These are phyloP conservation scores for Lophius americanus DNA, from an alignment of 2,797 vertebrate species.

Conservation along the genomic window DNA sequence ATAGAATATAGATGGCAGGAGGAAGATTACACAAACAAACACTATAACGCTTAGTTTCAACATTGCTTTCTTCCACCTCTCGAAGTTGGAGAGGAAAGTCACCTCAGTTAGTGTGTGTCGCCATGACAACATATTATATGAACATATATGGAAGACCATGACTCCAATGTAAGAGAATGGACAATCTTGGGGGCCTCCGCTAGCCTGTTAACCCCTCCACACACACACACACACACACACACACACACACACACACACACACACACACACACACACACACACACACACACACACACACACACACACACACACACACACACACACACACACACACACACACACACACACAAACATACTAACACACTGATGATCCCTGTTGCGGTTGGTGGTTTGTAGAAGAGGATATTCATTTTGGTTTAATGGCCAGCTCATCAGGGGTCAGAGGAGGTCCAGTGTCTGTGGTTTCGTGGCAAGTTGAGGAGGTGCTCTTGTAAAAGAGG, in stretches of 20 bases:
- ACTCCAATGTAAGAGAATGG: too few relatives aligned
- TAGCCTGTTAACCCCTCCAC: too few relatives aligned
- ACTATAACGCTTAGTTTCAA: neutral
- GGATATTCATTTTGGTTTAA: conserved; percentile 25
- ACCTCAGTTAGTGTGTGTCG: neutral
- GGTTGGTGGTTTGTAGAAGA: conserved; percentile 21
- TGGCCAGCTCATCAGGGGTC: conserved; percentile 27
- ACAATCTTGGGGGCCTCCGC: too few relatives aligned
- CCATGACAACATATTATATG: too few relatives aligned
- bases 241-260: too few relatives aligned
- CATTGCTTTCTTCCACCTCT: neutral
- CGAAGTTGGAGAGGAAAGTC: neutral
- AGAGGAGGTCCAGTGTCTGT: conserved; percentile 35
- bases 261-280: too few relatives aligned
- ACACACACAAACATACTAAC: too few relatives aligned
- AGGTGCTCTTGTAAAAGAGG: conserved; percentile 49
- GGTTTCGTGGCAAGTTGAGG: conserved; percentile 35
- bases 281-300: too few relatives aligned
- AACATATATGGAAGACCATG: conserved; percentile 8
- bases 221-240: too few relatives aligned
- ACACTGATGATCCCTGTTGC: neutral
- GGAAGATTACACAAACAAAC: neutral
- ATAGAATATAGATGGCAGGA: too few relatives aligned
- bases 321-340: too few relatives aligned
- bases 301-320: too few relatives aligned